phyloP scores from a whole-genome alignment of 1,140 invertebrate genomes.

The Leptopilina clavipes region DNA sequence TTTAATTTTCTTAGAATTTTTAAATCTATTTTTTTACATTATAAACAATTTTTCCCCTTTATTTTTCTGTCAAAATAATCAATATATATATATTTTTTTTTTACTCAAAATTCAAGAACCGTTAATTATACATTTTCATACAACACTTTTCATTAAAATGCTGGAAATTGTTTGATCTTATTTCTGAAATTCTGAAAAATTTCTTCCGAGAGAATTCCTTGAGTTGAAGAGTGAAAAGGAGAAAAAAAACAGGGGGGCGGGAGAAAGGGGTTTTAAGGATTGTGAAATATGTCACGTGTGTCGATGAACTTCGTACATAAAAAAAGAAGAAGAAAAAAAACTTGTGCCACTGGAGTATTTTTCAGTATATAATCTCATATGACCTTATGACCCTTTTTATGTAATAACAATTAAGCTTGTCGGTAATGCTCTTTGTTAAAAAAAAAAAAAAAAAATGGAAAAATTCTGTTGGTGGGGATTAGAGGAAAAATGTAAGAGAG shows the following conservation, averaged over 20 bases:
- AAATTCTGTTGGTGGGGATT: not conserved
- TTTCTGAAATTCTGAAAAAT: slow-evolving; percentile 15
- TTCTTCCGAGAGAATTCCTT: not conserved
- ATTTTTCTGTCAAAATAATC: too few species aligned
- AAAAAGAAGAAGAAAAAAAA: not conserved
- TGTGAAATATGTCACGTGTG: slow-evolving; percentile 15
- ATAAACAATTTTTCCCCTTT: too few species aligned
- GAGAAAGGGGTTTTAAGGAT: not conserved
- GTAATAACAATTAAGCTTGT: slow-evolving; percentile 20
- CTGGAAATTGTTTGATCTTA: not conserved
- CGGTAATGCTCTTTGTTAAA: not conserved
- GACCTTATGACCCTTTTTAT: slow-evolving; percentile 15
- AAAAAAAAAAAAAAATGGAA: not conserved
- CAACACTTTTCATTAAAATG: too few species aligned
- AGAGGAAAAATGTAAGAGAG: slow-evolving; percentile 16
- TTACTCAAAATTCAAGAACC: too few species aligned
- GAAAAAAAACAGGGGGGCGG: too few species aligned
- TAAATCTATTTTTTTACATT: too few species aligned
- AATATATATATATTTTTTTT: too few species aligned
- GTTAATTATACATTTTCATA: too few species aligned
- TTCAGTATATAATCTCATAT: slow-evolving; percentile 1
- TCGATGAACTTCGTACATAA: not conserved
- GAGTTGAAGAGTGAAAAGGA: not conserved
- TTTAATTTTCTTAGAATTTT: too few species aligned
- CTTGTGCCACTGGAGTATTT: not conserved